Percentiles rank a stretch among this genome's conserved stretches.
phyloP scores from a whole-genome alignment of 2,797 vertebrate species.

The Octomys mimax region DNA sequence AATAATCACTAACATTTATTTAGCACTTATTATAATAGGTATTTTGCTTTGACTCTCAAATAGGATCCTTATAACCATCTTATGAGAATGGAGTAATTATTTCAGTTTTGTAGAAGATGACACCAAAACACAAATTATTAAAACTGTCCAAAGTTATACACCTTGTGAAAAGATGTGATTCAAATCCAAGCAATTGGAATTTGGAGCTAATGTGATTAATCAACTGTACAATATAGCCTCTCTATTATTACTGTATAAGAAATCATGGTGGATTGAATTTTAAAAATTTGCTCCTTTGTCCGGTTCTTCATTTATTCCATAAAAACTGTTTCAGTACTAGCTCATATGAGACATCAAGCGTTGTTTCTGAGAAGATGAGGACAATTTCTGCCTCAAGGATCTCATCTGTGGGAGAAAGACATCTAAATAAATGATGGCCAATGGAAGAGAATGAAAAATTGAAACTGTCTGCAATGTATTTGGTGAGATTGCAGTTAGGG shows the following conservation, averaged over 20 bases:
- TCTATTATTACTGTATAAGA: neutral
- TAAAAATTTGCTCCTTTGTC: neutral
- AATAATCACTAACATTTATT: neutral
- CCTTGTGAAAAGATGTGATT: neutral
- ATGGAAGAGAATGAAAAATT: neutral
- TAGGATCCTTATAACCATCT: slow-evolving; percentile 5
- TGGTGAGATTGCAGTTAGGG: neutral
- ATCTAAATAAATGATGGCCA: neutral
- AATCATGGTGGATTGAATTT: neutral
- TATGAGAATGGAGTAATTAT: slow-evolving; percentile 18
- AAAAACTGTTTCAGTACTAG: neutral
- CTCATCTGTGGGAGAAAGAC: neutral
- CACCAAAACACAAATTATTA: neutral
- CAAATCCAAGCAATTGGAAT: neutral
- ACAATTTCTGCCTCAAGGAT: neutral
- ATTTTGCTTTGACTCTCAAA: slow-evolving; percentile 19
- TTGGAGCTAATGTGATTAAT: neutral
- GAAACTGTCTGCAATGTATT: neutral
- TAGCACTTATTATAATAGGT: neutral
- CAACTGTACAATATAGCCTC: neutral
- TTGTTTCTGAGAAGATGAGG: neutral
- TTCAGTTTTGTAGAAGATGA: neutral
- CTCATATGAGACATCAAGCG: neutral
- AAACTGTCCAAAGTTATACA: neutral
- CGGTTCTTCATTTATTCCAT: neutral